Evolutionary conservation across 2,888 invertebrate genomes (phyloP).

Genomic region (Rhagophthalmus giganteus): DNA sequence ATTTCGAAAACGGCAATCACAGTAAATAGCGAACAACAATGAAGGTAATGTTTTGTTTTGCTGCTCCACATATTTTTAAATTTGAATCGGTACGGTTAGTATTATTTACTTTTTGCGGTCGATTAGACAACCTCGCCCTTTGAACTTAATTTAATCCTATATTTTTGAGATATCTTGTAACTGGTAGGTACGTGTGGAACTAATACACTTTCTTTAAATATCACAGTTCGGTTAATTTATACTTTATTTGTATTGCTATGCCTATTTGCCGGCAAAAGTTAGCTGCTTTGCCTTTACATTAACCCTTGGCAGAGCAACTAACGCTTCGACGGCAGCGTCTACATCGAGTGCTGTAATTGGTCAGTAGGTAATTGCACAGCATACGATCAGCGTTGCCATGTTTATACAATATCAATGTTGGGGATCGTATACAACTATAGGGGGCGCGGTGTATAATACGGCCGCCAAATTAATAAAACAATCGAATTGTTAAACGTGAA

Average conservation of each 20-base stretch:
- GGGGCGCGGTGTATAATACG: too few species aligned
- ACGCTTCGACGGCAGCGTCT: slow-evolving; percentile 25
- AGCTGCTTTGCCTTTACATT: slow-evolving; percentile 23
- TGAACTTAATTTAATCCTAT: neutral
- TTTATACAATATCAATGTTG: neutral
- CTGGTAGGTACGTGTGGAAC: slow-evolving; percentile 1
- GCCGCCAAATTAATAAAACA: too few species aligned
- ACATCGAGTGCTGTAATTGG: slow-evolving; percentile 23
- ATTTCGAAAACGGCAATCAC: slow-evolving; percentile 76
- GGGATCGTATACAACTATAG: too few species aligned
- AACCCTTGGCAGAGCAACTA: slow-evolving; percentile 24
- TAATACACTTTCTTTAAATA: slow-evolving; percentile 13
- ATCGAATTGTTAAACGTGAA: too few species aligned
- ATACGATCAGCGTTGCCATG: slow-evolving; percentile 4
- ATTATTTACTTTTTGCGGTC: slow-evolving; percentile 31
- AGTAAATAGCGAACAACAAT: slow-evolving; percentile 73
- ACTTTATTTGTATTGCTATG: slow-evolving; percentile 9
- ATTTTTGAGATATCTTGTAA: neutral
- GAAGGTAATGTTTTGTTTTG: slow-evolving; percentile 76
- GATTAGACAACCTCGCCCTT: neutral
- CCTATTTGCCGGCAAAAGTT: slow-evolving; percentile 26
- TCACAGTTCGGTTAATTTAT: slow-evolving; percentile 22
- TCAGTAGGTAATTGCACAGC: slow-evolving; percentile 17
- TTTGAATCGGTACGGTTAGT: neutral
- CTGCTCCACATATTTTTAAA: slow-evolving; percentile 58